Evolutionary conservation across 2,113 vertebrate genomes (phyloP).

Genomic region (Burhinus bistriatus): DNA sequence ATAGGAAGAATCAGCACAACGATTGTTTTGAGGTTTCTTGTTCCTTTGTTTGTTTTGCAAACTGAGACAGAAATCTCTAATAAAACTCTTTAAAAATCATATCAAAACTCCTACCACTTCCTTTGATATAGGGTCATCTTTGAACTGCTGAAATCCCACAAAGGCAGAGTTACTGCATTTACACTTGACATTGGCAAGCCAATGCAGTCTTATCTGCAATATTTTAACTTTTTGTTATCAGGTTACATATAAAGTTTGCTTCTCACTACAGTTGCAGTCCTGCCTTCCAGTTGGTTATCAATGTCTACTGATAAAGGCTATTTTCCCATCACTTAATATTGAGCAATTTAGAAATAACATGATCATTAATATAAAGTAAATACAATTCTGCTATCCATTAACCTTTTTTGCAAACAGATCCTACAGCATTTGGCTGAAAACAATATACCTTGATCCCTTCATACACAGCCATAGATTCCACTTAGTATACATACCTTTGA

Average conservation of each 20-base stretch:
- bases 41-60: background rate
- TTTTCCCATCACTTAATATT: background rate
- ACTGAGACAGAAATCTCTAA: background rate
- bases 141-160: background rate
- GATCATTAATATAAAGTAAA: constrained; percentile 17
- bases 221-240: background rate
- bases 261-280: background rate
- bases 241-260: background rate
- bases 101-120: background rate
- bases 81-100: background rate
- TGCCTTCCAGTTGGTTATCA: background rate
- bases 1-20: background rate
- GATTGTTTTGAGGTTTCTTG: background rate
- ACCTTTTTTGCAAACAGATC: background rate
- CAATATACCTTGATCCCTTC: background rate
- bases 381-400: constrained; percentile 18
- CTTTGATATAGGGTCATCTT: background rate
- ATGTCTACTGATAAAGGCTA: background rate
- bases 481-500: background rate
- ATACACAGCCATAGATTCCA: background rate
- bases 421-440: background rate
- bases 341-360: constrained; percentile 16
- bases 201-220: background rate
- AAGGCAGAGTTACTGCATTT: background rate
- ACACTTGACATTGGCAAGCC: background rate